Conservation (phyloP, 2,113 vertebrate species). For the Sclerurus mexicanus region DNA sequence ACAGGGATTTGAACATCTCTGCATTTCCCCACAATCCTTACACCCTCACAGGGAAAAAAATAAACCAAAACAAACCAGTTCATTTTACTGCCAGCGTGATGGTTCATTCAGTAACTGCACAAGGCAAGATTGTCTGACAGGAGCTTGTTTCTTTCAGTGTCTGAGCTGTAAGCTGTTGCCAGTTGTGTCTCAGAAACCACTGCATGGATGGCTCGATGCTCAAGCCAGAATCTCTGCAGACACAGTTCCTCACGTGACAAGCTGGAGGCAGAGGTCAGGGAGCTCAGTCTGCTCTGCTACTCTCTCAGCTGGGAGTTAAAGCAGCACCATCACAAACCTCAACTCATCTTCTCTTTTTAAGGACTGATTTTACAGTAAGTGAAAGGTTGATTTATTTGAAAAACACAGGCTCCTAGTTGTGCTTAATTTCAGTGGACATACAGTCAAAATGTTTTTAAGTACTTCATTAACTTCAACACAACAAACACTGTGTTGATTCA, state of each 20-base stretch:
- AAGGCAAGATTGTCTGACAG: background rate
- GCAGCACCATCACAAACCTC: background rate
- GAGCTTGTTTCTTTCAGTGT: background rate
- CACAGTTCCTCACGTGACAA: background rate
- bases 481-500: background rate
- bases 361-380: background rate
- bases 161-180: background rate
- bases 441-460: background rate
- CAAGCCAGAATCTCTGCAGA: background rate
- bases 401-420: background rate
- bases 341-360: background rate
- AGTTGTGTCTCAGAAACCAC: background rate
- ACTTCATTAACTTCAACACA: background rate
- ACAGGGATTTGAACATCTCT: background rate
- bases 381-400: background rate
- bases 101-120: background rate
- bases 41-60: background rate
- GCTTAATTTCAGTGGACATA: background rate
- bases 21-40: background rate
- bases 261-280: background rate
- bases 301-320: background rate
- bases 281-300: background rate
- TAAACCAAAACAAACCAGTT: background rate
- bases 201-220: background rate
- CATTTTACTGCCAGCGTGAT: fast-evolving